Conservation (phyloP, 2,797 vertebrate genomes). For the Melopsittacus undulatus region DNA sequence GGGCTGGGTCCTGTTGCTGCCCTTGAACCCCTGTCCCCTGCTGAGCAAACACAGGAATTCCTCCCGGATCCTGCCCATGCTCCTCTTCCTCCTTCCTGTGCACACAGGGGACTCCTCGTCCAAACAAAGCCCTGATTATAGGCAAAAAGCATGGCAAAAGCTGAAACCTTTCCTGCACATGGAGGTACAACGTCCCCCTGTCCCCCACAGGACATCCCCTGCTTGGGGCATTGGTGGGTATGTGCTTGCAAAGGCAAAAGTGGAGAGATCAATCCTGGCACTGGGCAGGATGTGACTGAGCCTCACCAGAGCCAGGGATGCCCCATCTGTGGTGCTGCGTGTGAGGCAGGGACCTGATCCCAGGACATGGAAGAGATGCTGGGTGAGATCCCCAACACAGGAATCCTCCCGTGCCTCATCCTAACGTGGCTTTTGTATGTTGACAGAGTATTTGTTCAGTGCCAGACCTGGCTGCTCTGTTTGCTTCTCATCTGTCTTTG, state of each 20-base stretch:
- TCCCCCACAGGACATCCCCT: fast-evolving
- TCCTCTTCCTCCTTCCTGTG: conserved; percentile 12
- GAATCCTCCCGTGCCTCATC: not conserved
- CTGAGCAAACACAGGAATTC: not conserved
- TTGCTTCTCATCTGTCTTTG: conserved; percentile 70
- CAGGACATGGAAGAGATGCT: not conserved
- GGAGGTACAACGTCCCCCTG: fast-evolving
- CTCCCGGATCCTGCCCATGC: not conserved
- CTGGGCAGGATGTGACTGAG: fast-evolving
- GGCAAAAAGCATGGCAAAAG: not conserved
- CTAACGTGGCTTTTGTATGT: conserved; percentile 24
- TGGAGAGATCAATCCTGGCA: not conserved
- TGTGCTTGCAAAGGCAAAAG: not conserved
- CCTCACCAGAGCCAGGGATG: not conserved
- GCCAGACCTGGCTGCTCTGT: conserved; percentile 64
- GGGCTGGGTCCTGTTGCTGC: not conserved
- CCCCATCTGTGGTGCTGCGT: fast-evolving
- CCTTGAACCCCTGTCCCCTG: not conserved
- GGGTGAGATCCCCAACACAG: fast-evolving
- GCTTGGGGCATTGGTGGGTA: fast-evolving
- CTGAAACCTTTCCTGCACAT: not conserved
- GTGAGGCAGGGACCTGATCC: not conserved
- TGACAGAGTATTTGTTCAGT: conserved; percentile 52
- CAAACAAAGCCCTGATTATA: not conserved
- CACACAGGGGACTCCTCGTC: not conserved